A percentile compares a stretch with the other conserved stretches of the same genome.
Conservation (phyloP, 2,113 vertebrate genomes). For the Alosa alosa region DNA sequence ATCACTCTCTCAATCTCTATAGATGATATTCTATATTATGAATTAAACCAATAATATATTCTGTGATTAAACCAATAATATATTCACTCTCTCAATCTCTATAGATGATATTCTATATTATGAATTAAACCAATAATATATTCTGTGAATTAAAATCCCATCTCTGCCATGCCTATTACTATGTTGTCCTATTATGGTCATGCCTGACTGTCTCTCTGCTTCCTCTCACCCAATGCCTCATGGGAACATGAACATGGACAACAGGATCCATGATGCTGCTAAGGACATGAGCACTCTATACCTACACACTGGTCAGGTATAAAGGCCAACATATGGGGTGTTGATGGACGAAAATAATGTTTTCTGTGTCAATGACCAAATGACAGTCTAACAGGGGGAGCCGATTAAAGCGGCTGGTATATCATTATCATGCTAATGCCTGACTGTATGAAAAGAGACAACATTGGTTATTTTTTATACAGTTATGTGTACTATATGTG, state of each 20-base stretch:
- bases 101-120: background rate
- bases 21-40: background rate
- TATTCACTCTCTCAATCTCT: too few species aligned
- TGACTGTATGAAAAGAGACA: background rate
- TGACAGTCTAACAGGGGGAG: background rate
- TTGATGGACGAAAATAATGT: background rate
- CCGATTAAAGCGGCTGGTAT: background rate
- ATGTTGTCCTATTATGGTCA: too few species aligned
- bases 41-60: too few species aligned
- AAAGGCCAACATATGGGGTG: background rate
- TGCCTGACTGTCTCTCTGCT: background rate
- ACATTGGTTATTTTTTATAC: background rate
- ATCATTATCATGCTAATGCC: background rate
- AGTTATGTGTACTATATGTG: background rate
- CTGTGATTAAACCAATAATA: too few species aligned
- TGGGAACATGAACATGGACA: background rate
- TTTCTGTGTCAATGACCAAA: background rate
- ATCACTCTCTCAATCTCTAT: background rate
- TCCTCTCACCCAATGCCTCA: background rate
- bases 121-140: too few species aligned
- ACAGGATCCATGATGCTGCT: background rate
- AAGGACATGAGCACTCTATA: background rate
- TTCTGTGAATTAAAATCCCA: background rate
- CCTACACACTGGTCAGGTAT: background rate
- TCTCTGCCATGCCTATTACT: background rate